phyloP scores from a whole-genome alignment of 1,140 invertebrate genomes.

The Drosophila bipectinata region DNA sequence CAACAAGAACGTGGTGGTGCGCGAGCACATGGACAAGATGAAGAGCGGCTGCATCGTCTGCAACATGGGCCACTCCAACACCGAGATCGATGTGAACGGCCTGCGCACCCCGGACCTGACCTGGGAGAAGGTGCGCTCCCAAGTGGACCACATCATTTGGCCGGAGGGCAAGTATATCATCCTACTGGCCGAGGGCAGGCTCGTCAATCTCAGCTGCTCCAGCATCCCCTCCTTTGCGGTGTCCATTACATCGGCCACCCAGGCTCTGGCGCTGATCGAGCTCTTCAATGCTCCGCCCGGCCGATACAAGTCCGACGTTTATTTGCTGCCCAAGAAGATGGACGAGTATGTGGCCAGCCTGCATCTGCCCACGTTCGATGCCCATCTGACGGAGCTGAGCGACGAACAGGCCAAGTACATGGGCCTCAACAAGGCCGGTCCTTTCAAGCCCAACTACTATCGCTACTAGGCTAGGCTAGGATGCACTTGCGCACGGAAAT shows the following conservation, averaged over 20 bases:
- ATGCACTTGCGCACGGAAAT: slow-evolving; percentile 4
- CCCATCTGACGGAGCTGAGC: slow-evolving; percentile 96
- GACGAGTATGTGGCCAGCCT: slow-evolving; percentile 96
- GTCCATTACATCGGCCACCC: slow-evolving; percentile 96
- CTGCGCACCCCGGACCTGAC: slow-evolving; percentile 96
- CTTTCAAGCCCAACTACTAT: slow-evolving; percentile 99
- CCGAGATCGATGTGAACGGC: slow-evolving; percentile 98
- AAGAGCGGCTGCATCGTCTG: slow-evolving; percentile 98
- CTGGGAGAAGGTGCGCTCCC: slow-evolving; percentile 98
- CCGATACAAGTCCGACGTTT: slow-evolving; percentile 98
- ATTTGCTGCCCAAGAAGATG: slow-evolving; percentile 99
- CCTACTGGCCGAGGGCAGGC: slow-evolving; percentile 95
- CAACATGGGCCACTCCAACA: slow-evolving; percentile 99
- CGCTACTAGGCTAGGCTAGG: slow-evolving; percentile 86
- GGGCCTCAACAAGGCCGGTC: slow-evolving; percentile 98
- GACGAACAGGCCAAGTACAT: slow-evolving; percentile 99
- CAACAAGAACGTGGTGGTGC: slow-evolving; percentile 97
- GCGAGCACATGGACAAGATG: slow-evolving; percentile 98
- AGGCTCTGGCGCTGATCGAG: slow-evolving; percentile 97
- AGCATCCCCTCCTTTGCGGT: slow-evolving; percentile 99
- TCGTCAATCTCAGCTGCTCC: slow-evolving; percentile 98
- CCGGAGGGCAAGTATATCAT: slow-evolving; percentile 96
- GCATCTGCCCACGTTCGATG: slow-evolving; percentile 98
- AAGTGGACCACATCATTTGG: slow-evolving; percentile 99
- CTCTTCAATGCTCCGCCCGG: slow-evolving; percentile 97